Conservation (phyloP, 2,888 invertebrate species). For the Steinernema hermaphroditum region DNA sequence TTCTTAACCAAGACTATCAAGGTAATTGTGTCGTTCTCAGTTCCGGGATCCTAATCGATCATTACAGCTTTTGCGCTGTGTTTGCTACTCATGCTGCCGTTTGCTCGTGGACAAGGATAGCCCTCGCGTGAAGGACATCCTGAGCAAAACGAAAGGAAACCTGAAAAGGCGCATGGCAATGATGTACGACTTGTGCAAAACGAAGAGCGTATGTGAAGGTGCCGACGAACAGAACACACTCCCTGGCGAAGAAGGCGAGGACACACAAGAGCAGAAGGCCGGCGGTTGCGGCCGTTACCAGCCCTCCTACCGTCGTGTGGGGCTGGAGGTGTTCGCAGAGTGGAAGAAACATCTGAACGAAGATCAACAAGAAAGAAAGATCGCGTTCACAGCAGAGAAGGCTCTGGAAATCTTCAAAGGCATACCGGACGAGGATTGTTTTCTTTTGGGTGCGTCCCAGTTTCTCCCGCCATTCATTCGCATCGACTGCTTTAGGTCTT, state of each 20-base stretch:
- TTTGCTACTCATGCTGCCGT: slow-evolving; percentile 98
- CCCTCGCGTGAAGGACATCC: slow-evolving; percentile 89
- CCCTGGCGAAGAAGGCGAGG: slow-evolving; percentile 45
- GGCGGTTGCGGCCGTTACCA: slow-evolving; percentile 98
- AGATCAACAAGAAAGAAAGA: slow-evolving; percentile 84
- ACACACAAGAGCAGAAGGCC: slow-evolving; percentile 74
- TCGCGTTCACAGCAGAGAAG: slow-evolving; percentile 86
- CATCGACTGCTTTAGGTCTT: slow-evolving; percentile 82
- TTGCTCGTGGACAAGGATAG: slow-evolving; percentile 89
- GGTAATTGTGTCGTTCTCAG: slow-evolving; percentile 50
- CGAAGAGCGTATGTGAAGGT: slow-evolving; percentile 95
- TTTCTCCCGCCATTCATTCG: not conserved
- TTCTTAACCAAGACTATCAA: slow-evolving; percentile 96
- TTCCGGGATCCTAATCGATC: not conserved
- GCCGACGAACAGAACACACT: slow-evolving; percentile 77
- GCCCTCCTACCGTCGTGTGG: slow-evolving; percentile 84
- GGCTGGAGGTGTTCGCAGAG: slow-evolving; percentile 90
- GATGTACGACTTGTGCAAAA: slow-evolving; percentile 96
- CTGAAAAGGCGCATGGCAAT: slow-evolving; percentile 89
- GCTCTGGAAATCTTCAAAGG: slow-evolving; percentile 93
- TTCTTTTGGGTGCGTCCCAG: slow-evolving; percentile 71
- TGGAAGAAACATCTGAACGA: slow-evolving; percentile 96
- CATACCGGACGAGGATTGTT: slow-evolving; percentile 93
- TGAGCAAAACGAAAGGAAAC: slow-evolving; percentile 87
- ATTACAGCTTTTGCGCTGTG: slow-evolving; percentile 78